These are phyloP conservation scores for Crocuta crocuta DNA, from an alignment of 2,113 vertebrate species.

Conservation along the genomic window DNA sequence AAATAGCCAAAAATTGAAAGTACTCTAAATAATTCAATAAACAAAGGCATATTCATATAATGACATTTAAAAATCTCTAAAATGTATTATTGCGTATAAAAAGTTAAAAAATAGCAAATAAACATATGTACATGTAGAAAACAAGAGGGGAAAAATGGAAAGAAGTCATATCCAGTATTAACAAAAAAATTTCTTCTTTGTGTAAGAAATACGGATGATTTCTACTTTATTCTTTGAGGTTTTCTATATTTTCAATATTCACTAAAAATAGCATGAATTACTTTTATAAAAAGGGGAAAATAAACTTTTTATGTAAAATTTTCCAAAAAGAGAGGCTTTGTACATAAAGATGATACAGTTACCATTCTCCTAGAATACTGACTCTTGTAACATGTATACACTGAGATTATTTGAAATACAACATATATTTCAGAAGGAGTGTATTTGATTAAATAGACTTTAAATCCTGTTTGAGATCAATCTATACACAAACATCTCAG, in stretches of 20 bases:
- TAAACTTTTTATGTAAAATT: background rate
- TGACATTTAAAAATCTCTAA: background rate
- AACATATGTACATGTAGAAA: background rate
- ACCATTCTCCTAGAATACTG: background rate
- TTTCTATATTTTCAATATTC: conserved; percentile 8
- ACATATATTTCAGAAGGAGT: background rate
- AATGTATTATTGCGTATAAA: background rate
- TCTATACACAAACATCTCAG: background rate
- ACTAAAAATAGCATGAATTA: conserved; percentile 10
- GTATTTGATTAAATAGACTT: background rate
- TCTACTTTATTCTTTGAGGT: background rate
- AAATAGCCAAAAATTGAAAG: background rate
- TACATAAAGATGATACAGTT: background rate
- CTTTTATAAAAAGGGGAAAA: background rate
- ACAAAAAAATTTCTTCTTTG: conserved; percentile 7
- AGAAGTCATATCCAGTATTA: background rate
- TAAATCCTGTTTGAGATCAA: background rate
- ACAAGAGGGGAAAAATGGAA: background rate
- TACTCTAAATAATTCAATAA: background rate
- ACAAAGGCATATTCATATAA: background rate
- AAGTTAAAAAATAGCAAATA: background rate
- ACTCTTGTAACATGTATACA: background rate
- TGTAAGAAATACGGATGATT: background rate
- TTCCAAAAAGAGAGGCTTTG: background rate
- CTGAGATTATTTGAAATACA: background rate